These are phyloP conservation scores for Nematolebias whitei DNA, from an alignment of 2,113 vertebrate genomes.

Conservation along the genomic window DNA sequence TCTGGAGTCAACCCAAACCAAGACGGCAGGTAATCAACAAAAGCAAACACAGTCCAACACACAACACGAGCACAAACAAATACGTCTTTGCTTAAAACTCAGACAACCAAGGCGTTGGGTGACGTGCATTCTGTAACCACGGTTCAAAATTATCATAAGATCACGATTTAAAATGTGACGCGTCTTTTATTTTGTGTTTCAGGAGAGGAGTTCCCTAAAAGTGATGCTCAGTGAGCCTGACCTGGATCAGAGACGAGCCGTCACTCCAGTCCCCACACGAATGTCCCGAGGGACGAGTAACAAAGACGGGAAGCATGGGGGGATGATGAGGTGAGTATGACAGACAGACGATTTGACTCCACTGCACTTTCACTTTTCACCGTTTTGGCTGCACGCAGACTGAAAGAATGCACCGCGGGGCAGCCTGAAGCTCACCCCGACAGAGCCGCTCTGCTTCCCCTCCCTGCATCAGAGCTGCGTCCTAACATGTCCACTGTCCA, in stretches of 20 bases:
- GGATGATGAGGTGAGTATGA: slow-evolving; percentile 3
- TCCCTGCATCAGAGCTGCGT: slow-evolving; percentile 36
- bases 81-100: no score
- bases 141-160: no score
- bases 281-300: slow-evolving; percentile 49
- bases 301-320: slow-evolving; percentile 28
- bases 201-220: slow-evolving; percentile 13
- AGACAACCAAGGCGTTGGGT: no score
- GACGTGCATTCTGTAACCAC: no score
- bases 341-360: no score
- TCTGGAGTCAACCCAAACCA: no score
- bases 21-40: no score
- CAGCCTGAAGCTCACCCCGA: slow-evolving; percentile 57
- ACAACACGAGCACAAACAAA: no score
- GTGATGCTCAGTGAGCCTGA: slow-evolving; percentile 43
- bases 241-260: slow-evolving; percentile 37
- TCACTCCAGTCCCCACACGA: slow-evolving; percentile 58
- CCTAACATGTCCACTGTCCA: slow-evolving; percentile 62
- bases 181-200: no score
- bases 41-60: no score
- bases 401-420: slow-evolving; percentile 76
- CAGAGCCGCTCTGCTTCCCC: slow-evolving; percentile 23
- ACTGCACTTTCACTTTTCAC: slow-evolving; percentile 71
- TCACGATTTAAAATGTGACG: no score
- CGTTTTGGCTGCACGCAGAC: slow-evolving; percentile 58